Evolutionary conservation across 2,113 vertebrate species (phyloP).

Genomic region (Apus apus): DNA sequence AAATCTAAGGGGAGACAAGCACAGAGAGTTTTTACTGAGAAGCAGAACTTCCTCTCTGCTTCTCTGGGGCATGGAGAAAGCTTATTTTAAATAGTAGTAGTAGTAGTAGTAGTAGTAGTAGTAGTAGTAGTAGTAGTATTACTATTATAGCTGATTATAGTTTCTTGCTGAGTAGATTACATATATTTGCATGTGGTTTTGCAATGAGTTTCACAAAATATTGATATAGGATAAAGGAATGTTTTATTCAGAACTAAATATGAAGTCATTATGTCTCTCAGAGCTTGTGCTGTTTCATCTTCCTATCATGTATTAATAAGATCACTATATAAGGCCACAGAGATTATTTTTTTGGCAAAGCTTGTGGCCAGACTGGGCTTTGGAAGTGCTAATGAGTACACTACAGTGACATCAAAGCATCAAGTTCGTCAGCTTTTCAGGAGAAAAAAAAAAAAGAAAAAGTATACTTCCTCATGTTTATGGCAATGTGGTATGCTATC

Average conservation of each 20-base stretch:
- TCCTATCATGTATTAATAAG: not conserved
- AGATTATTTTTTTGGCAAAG: not conserved
- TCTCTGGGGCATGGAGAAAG: not conserved
- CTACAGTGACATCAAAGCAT: not conserved
- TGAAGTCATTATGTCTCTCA: slow-evolving; percentile 18
- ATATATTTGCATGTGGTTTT: not conserved
- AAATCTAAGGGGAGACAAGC: not conserved
- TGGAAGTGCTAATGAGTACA: not conserved
- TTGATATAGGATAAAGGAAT: slow-evolving; percentile 29
- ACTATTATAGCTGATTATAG: not conserved
- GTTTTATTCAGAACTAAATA: slow-evolving; percentile 50
- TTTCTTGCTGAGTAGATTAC: slow-evolving; percentile 3
- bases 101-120: too few relatives aligned
- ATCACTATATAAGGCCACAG: not conserved
- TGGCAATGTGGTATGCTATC: not conserved
- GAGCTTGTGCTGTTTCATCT: not conserved
- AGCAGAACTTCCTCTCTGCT: not conserved
- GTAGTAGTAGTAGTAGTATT: too few relatives aligned
- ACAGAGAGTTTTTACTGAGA: not conserved
- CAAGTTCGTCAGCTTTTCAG: not conserved
- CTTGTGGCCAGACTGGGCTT: too few relatives aligned
- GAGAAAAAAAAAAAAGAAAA: too few relatives aligned
- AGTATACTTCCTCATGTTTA: not conserved
- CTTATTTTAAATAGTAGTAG: too few relatives aligned
- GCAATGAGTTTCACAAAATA: slow-evolving; percentile 14